Conservation (phyloP, 1,140 invertebrate genomes). For the Odontomachus brunneus region DNA sequence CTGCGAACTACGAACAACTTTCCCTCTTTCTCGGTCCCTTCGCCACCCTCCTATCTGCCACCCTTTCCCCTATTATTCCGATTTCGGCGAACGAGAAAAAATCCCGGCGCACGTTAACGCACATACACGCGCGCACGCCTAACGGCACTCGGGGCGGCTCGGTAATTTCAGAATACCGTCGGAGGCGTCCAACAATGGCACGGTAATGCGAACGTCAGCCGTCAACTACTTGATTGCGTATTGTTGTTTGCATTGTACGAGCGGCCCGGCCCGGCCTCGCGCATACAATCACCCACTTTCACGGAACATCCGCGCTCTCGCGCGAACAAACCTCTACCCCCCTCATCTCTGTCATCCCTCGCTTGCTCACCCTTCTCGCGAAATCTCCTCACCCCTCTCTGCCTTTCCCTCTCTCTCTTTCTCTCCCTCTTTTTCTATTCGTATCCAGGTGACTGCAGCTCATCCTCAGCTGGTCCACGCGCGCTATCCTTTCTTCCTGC, state of each 20-base stretch:
- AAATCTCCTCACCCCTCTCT: neutral
- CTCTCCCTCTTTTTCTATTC: constrained; percentile 1
- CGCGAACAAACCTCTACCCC: constrained; percentile 14
- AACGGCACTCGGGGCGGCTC: constrained; percentile 46
- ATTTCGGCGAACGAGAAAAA: constrained; percentile 32
- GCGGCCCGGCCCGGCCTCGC: constrained; percentile 29
- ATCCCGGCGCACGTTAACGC: constrained; percentile 14
- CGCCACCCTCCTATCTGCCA: neutral
- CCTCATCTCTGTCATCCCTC: too few relatives aligned
- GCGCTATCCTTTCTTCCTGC: neutral
- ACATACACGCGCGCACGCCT: constrained; percentile 1
- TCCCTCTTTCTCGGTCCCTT: neutral
- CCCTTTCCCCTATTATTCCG: neutral
- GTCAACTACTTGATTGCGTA: constrained; percentile 82
- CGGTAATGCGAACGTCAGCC: constrained; percentile 78
- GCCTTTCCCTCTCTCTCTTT: neutral
- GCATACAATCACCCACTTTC: constrained; percentile 65
- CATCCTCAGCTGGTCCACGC: neutral
- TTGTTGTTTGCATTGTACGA: constrained; percentile 79
- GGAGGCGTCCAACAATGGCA: constrained; percentile 75
- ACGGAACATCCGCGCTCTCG: constrained; percentile 45
- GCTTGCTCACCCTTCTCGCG: too few relatives aligned
- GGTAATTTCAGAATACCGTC: constrained; percentile 75
- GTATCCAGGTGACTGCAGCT: neutral
- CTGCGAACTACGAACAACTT: too few relatives aligned